phyloP scores from a whole-genome alignment of 2,888 invertebrate species.

The Volucella bombylans region DNA sequence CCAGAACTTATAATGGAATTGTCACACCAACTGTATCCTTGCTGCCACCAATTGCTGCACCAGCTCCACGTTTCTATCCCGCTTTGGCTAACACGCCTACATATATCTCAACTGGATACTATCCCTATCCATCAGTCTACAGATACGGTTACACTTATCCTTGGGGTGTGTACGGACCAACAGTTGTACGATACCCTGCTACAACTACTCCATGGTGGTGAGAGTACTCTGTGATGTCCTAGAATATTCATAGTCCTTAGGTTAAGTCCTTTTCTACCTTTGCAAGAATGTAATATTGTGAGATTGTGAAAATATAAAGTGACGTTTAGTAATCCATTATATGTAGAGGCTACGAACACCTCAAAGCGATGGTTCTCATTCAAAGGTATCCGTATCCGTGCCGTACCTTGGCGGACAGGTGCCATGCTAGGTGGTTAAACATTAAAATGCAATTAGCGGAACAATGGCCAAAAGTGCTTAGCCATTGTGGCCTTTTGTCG shows the following conservation, averaged over 20 bases:
- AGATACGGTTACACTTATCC: slow-evolving; percentile 65
- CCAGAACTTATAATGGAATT: slow-evolving; percentile 65
- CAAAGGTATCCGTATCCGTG: background rate
- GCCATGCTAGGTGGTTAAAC: slow-evolving; percentile 64
- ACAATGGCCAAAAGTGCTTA: slow-evolving; percentile 72
- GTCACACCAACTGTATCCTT: slow-evolving; percentile 55
- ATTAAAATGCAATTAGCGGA: slow-evolving; percentile 74
- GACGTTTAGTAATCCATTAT: slow-evolving; percentile 55
- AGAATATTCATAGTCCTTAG: slow-evolving; percentile 38
- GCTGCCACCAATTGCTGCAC: slow-evolving; percentile 53
- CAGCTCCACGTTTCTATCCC: slow-evolving; percentile 57
- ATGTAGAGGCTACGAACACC: slow-evolving; percentile 12
- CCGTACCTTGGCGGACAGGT: slow-evolving; percentile 46
- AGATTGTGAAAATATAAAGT: slow-evolving; percentile 60
- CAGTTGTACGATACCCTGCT: slow-evolving; percentile 56
- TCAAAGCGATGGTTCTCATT: background rate
- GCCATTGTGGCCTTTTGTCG: slow-evolving; percentile 69
- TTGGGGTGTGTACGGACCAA: slow-evolving; percentile 62
- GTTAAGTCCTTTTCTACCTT: slow-evolving; percentile 47
- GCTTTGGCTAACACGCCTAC: slow-evolving; percentile 14
- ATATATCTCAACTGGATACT: slow-evolving; percentile 57
- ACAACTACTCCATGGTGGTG: slow-evolving; percentile 44
- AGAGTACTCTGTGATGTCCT: background rate
- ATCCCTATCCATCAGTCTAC: slow-evolving; percentile 58
- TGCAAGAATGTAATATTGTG: slow-evolving; percentile 40